Evolutionary conservation across 1,140 invertebrate genomes (phyloP), one percentile per base, ranked within the genome.

Genomic region (Panonychus citri): DNA sequence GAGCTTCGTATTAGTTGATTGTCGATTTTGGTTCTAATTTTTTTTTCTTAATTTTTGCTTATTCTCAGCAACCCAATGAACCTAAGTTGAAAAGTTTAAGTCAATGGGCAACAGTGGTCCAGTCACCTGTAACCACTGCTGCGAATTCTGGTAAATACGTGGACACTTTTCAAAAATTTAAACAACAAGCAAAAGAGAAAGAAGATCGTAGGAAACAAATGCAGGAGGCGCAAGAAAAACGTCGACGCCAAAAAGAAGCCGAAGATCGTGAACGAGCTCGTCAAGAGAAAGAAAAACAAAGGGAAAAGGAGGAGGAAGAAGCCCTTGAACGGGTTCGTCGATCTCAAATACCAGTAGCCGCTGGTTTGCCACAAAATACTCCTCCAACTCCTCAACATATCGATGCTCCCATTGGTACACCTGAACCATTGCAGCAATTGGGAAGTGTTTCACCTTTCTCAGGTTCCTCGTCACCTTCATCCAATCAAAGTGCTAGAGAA

Each of bases 171-270:
- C 75, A 85, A 71, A 80, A 81, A 60, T 96, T 94, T 68, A 86
- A 86, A 66, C 91, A 90, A 66, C 82, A 91, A 74, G 89, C 89
- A 10, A 86, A 87, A 69, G 87, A 94, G 70, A 91, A 94, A 67
- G 80, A 81, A 57, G 85, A 93, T 71, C 61, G 78, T 68, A 83
- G 89, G 74, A 78, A 83, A 66, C 79, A 82, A 55, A 69, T 89
- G 3, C 71, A 80, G 56, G 84, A 89, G 68, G 82, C 83, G 63
- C 81, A 85, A 65, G 82, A 86, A 64, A 69, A 82, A 64, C 74
- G 82, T 34, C 67, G 79, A 60, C 70, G 76, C 62, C 79, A 85
- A 68, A 84, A 85, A 66, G 84, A 90, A 68, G 81, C 84, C 64
- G 81, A 78, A 0, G 83, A 87, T 62, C 76, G 78, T 65, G 83